A percentile compares a stretch with the other conserved stretches of the same genome.
Conservation (phyloP, 2,888 invertebrate species). For the Holacanthella duospinosa region DNA sequence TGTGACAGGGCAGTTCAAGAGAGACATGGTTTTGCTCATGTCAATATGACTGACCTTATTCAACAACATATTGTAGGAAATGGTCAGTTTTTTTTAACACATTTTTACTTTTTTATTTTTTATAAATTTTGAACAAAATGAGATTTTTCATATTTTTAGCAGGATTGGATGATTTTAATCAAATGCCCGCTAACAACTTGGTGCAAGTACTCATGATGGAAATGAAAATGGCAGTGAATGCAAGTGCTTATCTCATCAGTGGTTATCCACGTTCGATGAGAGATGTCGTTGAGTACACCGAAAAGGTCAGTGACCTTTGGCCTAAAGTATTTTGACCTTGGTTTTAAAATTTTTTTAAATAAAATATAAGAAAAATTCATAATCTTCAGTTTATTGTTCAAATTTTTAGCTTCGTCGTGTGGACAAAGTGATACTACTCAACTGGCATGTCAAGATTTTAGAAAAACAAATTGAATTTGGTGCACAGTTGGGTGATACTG, state of each 20-base stretch:
- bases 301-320: constrained; percentile 57
- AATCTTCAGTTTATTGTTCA: background rate
- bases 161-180: constrained; percentile 64
- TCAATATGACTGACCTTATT: constrained; percentile 81
- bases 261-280: constrained; percentile 85
- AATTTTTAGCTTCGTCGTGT: constrained; percentile 66
- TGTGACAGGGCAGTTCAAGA: constrained; percentile 85
- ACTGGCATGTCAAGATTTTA: constrained; percentile 74
- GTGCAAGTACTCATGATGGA: constrained; percentile 82
- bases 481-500: constrained; percentile 73
- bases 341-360: background rate
- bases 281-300: constrained; percentile 81
- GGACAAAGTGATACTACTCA: constrained; percentile 72
- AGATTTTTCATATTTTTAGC: background rate
- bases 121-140: background rate
- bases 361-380: too few relatives aligned
- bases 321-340: background rate
- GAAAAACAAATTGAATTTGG: constrained; percentile 85
- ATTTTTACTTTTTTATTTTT: background rate
- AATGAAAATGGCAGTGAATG: constrained; percentile 83
- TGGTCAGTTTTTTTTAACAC: constrained; percentile 47
- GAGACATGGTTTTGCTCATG: constrained; percentile 69
- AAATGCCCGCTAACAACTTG: constrained; percentile 72
- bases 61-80: constrained; percentile 82
- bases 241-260: constrained; percentile 75